Conservation (phyloP, 2,888 invertebrate genomes). For the Dermolepida albohirtum region DNA sequence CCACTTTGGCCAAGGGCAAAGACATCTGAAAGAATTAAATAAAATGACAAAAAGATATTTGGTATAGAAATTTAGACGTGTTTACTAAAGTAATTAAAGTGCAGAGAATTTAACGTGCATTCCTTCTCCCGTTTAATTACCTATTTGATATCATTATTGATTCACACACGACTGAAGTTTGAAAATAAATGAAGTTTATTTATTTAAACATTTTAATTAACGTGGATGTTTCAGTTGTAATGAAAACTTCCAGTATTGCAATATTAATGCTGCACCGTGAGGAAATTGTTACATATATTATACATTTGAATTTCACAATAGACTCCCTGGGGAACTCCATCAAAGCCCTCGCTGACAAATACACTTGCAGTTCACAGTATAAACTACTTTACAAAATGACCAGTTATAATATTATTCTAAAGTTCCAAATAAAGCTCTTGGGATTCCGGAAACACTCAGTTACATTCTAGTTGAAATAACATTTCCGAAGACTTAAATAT, state of each 20-base stretch:
- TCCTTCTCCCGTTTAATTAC: too few relatives aligned
- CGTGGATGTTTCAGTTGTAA: not conserved
- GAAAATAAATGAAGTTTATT: too few relatives aligned
- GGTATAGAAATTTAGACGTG: too few relatives aligned
- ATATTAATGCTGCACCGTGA: constrained; percentile 15
- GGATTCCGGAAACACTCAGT: constrained; percentile 12
- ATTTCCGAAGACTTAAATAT: constrained; percentile 22
- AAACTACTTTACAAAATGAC: constrained; percentile 26
- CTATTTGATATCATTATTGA: too few relatives aligned
- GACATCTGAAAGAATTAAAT: too few relatives aligned
- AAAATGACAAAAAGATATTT: too few relatives aligned
- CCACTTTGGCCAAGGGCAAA: too few relatives aligned
- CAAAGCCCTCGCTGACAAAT: constrained; percentile 8
- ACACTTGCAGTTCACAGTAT: constrained; percentile 14
- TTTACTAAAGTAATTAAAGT: too few relatives aligned
- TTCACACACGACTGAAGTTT: too few relatives aligned
- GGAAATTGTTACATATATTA: constrained; percentile 7
- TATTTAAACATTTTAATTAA: too few relatives aligned
- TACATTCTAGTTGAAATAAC: constrained; percentile 20
- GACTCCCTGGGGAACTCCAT: constrained; percentile 8
- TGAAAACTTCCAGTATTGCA: not conserved
- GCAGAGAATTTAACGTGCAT: too few relatives aligned
- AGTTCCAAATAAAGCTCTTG: constrained; percentile 25
- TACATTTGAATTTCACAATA: too few relatives aligned
- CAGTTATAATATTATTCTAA: constrained; percentile 26